These are phyloP conservation scores for Eurytoma adleriae DNA, from an alignment of 2,888 invertebrate genomes.

Conservation along the genomic window DNA sequence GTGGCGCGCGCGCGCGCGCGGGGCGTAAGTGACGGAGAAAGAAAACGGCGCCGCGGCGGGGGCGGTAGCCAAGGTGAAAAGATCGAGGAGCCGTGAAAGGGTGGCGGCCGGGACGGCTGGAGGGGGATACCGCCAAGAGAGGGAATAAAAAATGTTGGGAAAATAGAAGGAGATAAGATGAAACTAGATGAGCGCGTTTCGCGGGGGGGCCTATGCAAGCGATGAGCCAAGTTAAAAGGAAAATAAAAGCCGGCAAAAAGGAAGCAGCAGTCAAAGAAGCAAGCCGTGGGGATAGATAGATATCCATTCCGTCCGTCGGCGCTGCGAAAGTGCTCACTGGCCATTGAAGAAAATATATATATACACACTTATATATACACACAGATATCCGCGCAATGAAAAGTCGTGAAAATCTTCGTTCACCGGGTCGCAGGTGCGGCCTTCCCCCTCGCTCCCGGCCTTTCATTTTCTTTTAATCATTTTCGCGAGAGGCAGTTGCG, in stretches of 20 bases:
- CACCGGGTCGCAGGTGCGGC: no score
- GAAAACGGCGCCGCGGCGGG: background rate
- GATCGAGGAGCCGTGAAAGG: slow-evolving; percentile 38
- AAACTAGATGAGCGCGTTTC: slow-evolving; percentile 50
- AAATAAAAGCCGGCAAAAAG: slow-evolving; percentile 32
- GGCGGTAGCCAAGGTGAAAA: slow-evolving; percentile 43
- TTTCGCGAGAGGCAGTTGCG: slow-evolving; percentile 22
- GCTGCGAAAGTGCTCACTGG: slow-evolving; percentile 27
- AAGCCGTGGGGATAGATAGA: slow-evolving; percentile 19
- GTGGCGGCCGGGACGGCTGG: no score
- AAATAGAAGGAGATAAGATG: slow-evolving; percentile 56
- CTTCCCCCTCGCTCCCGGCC: background rate
- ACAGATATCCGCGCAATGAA: background rate
- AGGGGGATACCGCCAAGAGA: slow-evolving; percentile 9
- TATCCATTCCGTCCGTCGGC: background rate
- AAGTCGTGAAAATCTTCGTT: no score
- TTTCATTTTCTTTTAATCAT: slow-evolving; percentile 45
- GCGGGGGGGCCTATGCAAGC: slow-evolving; percentile 5
- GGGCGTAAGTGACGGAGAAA: slow-evolving; percentile 9
- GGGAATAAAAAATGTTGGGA: slow-evolving; percentile 54
- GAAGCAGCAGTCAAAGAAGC: slow-evolving; percentile 9
- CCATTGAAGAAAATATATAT: slow-evolving; percentile 32
- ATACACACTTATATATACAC: background rate
- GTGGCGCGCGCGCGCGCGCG: background rate
- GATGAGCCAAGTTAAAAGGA: slow-evolving; percentile 16